phyloP scores from a whole-genome alignment of 2,113 vertebrate species.

The Hassar affinis region DNA sequence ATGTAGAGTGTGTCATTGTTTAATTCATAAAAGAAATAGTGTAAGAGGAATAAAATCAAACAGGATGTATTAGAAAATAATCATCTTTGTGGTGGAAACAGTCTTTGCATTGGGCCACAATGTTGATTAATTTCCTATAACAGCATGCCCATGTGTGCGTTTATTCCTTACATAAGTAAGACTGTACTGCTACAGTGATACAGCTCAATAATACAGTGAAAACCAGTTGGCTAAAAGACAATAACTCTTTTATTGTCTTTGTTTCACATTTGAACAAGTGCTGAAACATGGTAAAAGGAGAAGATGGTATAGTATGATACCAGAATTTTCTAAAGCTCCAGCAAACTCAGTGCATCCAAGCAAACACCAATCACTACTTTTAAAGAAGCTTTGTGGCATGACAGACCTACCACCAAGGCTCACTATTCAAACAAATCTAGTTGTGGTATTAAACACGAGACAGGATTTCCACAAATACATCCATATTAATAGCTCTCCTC shows the following conservation, averaged over 20 bases:
- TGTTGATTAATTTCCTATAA: not conserved
- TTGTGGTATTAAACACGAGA: slow-evolving; percentile 47
- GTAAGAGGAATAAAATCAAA: not conserved
- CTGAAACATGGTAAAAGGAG: not conserved
- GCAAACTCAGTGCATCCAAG: not conserved
- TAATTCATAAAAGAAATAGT: not conserved
- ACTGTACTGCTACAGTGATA: not conserved
- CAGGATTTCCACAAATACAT: slow-evolving; percentile 56
- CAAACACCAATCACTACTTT: not conserved
- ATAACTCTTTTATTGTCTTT: too few species aligned
- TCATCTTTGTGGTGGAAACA: not conserved
- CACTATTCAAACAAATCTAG: slow-evolving; percentile 54
- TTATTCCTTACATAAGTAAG: not conserved
- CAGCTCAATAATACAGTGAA: too few species aligned
- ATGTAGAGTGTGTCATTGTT: not conserved
- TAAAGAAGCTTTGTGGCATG: not conserved
- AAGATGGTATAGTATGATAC: too few species aligned
- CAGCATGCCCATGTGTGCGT: not conserved
- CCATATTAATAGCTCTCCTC: slow-evolving; percentile 64
- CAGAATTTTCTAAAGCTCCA: not conserved
- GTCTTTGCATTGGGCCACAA: not conserved
- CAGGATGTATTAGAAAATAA: not conserved
- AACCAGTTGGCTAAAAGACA: too few species aligned
- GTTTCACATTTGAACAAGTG: not conserved
- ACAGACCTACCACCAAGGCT: not conserved